Evolutionary conservation across 35 echinoderm and acorn worm genomes (phyloP).

Genomic region (Lytechinus variegatus): DNA sequence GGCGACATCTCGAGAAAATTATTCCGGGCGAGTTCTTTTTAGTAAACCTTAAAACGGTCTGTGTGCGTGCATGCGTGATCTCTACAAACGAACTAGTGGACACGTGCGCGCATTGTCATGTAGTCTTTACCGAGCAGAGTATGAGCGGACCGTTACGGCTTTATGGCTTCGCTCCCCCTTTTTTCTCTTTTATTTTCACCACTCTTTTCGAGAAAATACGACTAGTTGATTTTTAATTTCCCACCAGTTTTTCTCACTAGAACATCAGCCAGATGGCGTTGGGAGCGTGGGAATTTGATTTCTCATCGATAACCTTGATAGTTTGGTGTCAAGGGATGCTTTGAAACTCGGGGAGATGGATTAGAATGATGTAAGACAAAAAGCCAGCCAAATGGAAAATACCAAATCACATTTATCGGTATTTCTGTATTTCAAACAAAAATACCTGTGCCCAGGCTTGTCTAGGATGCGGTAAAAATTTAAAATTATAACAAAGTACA

Average conservation of each 20-base stretch:
- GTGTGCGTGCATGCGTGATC: conserved; percentile 7
- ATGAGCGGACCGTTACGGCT: not conserved
- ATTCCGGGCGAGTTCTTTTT: not conserved
- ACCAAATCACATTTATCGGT: conserved; percentile 1
- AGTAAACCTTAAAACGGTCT: not conserved
- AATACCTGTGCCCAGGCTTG: too few relatives aligned
- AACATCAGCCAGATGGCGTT: not conserved
- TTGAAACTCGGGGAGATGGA: not conserved
- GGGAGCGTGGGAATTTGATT: conserved; percentile 5
- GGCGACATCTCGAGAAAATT: not conserved
- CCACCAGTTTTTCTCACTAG: not conserved
- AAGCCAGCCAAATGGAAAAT: not conserved
- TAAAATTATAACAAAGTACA: too few relatives aligned
- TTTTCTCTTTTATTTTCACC: not conserved
- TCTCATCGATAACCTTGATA: not conserved
- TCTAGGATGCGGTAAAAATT: too few relatives aligned
- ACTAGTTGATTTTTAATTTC: not conserved
- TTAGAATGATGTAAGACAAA: not conserved
- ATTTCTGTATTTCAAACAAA: not conserved
- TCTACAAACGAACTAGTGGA: not conserved
- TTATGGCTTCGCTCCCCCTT: not conserved
- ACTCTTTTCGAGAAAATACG: not conserved
- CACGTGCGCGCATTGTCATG: not conserved
- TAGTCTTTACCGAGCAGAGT: not conserved
- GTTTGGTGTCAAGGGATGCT: not conserved